Percentiles rank a stretch among this genome's conserved stretches.
These are phyloP conservation scores for Leptopilina boulardi DNA, from an alignment of 1,140 invertebrate genomes.

Conservation along the genomic window DNA sequence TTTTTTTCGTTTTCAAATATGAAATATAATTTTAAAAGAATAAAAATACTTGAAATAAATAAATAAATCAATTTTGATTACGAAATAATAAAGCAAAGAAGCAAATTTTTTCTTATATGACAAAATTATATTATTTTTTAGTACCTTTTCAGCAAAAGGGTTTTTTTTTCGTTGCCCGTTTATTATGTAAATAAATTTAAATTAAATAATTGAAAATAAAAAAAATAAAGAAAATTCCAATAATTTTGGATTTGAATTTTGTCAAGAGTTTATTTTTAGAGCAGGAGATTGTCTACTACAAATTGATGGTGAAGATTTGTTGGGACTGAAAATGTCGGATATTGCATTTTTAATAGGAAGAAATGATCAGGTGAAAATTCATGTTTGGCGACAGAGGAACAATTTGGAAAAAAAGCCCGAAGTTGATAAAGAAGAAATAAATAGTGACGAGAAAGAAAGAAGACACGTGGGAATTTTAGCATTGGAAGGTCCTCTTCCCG, in stretches of 20 bases:
- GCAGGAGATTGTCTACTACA: constrained; percentile 81
- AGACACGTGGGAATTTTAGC: constrained; percentile 51
- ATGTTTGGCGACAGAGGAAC: constrained; percentile 68
- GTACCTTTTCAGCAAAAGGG: no score
- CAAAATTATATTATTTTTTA: no score
- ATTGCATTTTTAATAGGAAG: constrained; percentile 77
- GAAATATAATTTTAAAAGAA: no score
- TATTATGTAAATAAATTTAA: no score
- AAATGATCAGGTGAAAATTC: constrained; percentile 64
- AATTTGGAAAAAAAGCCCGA: constrained; percentile 64
- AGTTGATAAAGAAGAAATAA: constrained; percentile 73
- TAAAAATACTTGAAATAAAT: no score
- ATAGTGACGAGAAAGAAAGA: constrained; percentile 53
- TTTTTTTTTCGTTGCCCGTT: no score
- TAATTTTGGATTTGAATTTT: neutral
- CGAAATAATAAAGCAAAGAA: no score
- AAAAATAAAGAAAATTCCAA: neutral
- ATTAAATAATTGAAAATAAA: neutral
- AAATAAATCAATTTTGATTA: no score
- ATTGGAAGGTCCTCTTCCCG: constrained; percentile 67
- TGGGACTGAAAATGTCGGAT: constrained; percentile 79
- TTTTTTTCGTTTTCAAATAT: no score
- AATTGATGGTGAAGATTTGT: constrained; percentile 79
- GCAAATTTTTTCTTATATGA: no score
- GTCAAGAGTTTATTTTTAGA: constrained; percentile 51